A percentile compares a stretch with the other conserved stretches of the same genome.
Conservation (phyloP, 2,888 invertebrate genomes). For the Ormyrus pomaceus region DNA sequence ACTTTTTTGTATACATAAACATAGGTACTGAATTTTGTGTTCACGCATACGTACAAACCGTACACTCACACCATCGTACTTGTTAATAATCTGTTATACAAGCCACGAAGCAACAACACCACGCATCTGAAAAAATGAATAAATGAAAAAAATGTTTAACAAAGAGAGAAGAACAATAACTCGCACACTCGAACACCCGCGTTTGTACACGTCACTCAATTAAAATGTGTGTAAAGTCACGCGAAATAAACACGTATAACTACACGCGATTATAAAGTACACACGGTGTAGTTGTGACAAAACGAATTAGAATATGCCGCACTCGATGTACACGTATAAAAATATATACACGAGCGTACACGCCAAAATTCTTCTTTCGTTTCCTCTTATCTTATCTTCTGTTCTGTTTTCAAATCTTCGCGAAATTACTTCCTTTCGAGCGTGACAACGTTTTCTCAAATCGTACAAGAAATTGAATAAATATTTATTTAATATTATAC, state of each 20-base stretch:
- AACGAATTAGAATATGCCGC: constrained; percentile 41
- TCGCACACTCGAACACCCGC: constrained; percentile 9
- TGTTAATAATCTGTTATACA: constrained; percentile 32
- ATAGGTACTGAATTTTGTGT: constrained; percentile 10
- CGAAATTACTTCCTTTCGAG: no score
- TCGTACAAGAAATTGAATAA: no score
- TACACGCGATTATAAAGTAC: constrained; percentile 17
- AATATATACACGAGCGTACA: constrained; percentile 30
- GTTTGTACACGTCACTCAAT: background rate
- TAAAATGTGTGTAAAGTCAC: constrained; percentile 18
- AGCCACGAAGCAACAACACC: constrained; percentile 26
- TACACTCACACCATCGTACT: constrained; percentile 44
- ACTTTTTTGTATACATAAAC: constrained; percentile 22
- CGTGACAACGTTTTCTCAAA: no score
- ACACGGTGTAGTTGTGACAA: constrained; percentile 27
- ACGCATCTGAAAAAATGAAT: constrained; percentile 25
- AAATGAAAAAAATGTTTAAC: background rate
- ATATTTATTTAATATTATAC: no score
- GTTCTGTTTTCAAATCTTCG: background rate
- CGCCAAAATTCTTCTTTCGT: background rate
- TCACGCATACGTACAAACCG: constrained; percentile 41
- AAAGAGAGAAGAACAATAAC: background rate
- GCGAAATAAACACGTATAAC: constrained; percentile 7
- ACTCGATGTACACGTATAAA: constrained; percentile 36
- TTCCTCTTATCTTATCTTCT: background rate